Conservation (phyloP, 2,797 vertebrate species). For the Eulemur rubriventer region DNA sequence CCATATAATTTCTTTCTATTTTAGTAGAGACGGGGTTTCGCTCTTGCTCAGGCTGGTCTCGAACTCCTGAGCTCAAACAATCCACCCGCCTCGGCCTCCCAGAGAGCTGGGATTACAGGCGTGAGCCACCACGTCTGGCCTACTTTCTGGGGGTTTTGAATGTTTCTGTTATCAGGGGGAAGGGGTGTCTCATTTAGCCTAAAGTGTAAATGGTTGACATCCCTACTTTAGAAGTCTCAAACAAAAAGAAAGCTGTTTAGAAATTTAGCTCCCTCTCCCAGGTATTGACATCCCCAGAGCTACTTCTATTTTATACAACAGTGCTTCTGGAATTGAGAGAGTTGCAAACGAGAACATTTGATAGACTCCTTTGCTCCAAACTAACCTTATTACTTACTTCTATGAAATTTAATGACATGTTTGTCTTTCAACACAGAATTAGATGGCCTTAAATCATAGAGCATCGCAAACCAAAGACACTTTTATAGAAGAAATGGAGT, state of each 20-base stretch:
- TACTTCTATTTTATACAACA: not conserved
- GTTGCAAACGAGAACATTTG: not conserved
- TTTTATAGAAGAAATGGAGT: not conserved
- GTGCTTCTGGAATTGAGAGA: not conserved
- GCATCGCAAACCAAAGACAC: not conserved
- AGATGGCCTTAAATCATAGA: conserved; percentile 15
- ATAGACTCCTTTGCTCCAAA: not conserved
- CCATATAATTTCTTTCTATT: too few relatives aligned
- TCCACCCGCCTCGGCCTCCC: too few relatives aligned
- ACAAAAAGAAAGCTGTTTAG: not conserved
- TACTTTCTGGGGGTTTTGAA: not conserved
- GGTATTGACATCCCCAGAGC: not conserved
- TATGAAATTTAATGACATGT: not conserved
- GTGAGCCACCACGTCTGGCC: too few relatives aligned
- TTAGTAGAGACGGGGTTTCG: too few relatives aligned
- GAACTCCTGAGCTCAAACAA: too few relatives aligned
- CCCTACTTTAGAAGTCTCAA: not conserved
- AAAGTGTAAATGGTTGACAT: not conserved
- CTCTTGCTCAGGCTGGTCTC: too few relatives aligned
- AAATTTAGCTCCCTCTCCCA: not conserved
- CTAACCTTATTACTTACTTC: not conserved
- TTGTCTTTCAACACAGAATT: not conserved
- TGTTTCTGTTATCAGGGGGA: not conserved
- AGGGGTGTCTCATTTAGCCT: not conserved
- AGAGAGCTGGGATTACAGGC: too few relatives aligned